Evolutionary conservation across 2,888 invertebrate species (phyloP), one percentile per base, ranked within the genome.

Genomic region (Noctua janthina): DNA sequence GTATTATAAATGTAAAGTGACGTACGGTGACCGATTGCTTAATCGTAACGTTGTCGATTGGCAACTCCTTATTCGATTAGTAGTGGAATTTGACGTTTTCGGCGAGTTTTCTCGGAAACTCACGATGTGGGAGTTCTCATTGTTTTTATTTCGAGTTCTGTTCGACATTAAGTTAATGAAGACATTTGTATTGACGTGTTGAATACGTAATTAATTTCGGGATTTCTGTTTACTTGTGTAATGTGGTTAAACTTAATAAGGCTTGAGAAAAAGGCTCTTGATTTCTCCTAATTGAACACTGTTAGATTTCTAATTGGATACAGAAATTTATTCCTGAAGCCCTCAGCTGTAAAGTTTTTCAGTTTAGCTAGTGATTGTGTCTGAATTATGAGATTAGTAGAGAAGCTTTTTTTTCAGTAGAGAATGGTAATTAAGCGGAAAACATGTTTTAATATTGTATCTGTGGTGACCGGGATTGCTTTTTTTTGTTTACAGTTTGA

Each of bases 41-140:
- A 85, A 92, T 94, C 92, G 90, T 88, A 92, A 88, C 89, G 90
- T 91, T 91, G 68, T 91, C 91, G 92, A 93, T 93, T 93, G 93
- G 90, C 86, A 90, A 90, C 90, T 92, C 94, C 94, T 94, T 96
- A 94, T 93, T 94, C 93, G 95, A 93, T 93, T 93, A 93, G 94
- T 92, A 86, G 91, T 87, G 94, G 95, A 94, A 95, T 96, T 94
- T 95, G 92, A 90, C 89, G 93, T 89, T 92, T 95, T 96, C 94
- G 93, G 88, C 86, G 87, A 93, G 92, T 95, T 96, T 96, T 96
- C 96, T 93, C 83, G 94, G 96, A 96, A 95, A 93, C 89, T 90
- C 86, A 85, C 96, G 92, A 93, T 94, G 95, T 95, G 96, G 96
- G 95, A 93, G 96, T 94, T 93, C 95, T 88, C 79, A 11, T 76